These are phyloP conservation scores for Drosophila rubida DNA, from an alignment of 2,888 invertebrate species.

Conservation along the genomic window DNA sequence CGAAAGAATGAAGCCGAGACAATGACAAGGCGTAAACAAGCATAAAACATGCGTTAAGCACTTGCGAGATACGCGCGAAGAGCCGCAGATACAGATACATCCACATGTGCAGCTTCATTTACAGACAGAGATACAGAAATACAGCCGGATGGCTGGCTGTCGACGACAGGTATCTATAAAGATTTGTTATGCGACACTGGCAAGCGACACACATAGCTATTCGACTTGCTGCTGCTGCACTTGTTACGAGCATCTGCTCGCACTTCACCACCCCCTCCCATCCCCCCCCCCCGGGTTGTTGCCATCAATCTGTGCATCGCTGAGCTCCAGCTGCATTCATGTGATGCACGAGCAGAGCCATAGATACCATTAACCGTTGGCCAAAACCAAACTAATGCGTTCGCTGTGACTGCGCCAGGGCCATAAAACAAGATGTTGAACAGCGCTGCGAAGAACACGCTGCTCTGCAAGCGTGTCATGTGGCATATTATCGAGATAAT, in stretches of 20 bases:
- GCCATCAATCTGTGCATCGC: conserved; percentile 4
- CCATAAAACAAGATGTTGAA: conserved; percentile 7
- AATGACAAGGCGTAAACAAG: conserved; percentile 35
- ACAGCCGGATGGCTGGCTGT: neutral
- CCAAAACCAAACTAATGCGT: conserved; percentile 13
- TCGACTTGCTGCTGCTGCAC: conserved; percentile 11
- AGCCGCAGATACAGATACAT: conserved; percentile 28
- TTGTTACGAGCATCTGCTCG: neutral
- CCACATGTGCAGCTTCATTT: neutral
- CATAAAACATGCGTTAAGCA: conserved; percentile 47
- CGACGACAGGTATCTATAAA: conserved; percentile 12
- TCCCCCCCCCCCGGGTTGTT: neutral
- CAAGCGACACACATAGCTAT: neutral
- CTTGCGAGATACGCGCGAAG: conserved; percentile 35
- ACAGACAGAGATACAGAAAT: neutral
- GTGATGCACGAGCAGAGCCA: conserved; percentile 7
- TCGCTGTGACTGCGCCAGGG: conserved; percentile 6
- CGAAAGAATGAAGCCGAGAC: conserved; percentile 41
- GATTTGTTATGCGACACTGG: conserved; percentile 37
- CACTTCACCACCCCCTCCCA: neutral
- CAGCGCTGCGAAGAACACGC: neutral
- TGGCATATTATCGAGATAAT: neutral
- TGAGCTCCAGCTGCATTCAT: conserved; percentile 7
- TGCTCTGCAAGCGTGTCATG: neutral
- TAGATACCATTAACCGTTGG: conserved; percentile 18